Conservation (phyloP, 2,113 vertebrate genomes). For the Gymnorhina tibicen region DNA sequence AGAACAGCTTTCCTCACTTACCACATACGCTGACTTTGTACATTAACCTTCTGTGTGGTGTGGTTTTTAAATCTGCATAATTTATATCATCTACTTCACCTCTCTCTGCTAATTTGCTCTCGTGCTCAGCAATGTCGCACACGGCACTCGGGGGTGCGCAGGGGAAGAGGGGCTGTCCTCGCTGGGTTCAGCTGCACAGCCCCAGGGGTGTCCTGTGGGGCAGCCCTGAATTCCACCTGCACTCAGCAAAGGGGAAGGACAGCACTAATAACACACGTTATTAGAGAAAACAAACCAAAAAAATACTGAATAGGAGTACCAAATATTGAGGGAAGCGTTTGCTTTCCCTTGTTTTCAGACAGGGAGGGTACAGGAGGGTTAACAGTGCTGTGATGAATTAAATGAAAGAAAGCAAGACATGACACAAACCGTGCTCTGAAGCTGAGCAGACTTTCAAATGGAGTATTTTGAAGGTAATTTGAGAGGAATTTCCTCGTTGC, state of each 20-base stretch:
- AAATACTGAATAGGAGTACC: not conserved
- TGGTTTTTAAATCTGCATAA: slow-evolving; percentile 17
- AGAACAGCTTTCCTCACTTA: not conserved
- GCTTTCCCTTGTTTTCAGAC: not conserved
- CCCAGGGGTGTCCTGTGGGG: not conserved
- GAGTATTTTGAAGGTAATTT: not conserved
- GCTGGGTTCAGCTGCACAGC: not conserved
- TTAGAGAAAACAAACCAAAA: not conserved
- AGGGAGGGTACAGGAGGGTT: not conserved
- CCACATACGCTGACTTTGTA: not conserved
- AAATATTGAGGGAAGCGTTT: not conserved
- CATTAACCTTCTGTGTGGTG: not conserved
- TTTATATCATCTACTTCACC: not conserved
- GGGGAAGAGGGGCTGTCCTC: not conserved
- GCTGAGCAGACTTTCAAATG: not conserved
- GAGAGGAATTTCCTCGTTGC: not conserved
- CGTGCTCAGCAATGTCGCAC: not conserved
- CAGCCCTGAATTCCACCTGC: not conserved
- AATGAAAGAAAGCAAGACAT: not conserved
- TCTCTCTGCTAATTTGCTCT: not conserved
- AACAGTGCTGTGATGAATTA: not conserved
- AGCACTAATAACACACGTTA: not conserved
- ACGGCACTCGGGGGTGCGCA: rapidly evolving
- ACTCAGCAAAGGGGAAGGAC: not conserved
- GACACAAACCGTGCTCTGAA: not conserved